Percentiles rank a stretch among this genome's conserved stretches.
These are phyloP conservation scores for Sphaerophoria taeniata DNA, from an alignment of 2,888 invertebrate species.

Conservation along the genomic window DNA sequence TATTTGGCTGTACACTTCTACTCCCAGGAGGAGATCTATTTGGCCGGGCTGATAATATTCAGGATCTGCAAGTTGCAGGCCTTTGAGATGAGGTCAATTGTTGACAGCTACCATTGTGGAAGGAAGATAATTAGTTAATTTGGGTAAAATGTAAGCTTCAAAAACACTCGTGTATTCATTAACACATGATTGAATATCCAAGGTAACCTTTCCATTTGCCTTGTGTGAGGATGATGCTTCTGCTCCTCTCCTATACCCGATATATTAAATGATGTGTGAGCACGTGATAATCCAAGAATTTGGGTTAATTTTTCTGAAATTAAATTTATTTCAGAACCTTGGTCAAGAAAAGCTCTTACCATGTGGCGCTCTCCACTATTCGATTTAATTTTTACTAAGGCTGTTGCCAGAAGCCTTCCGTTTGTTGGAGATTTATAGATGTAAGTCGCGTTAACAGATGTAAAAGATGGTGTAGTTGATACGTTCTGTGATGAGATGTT, in stretches of 20 bases:
- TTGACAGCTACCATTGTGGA: conserved; percentile 17
- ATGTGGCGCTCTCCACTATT: conserved; percentile 12
- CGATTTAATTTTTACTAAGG: conserved; percentile 31
- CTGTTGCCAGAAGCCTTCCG: conserved; percentile 33
- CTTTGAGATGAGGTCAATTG: conserved; percentile 33
- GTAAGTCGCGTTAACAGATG: conserved; percentile 20
- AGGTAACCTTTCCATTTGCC: conserved; percentile 27
- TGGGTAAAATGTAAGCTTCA: conserved; percentile 27
- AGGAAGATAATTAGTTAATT: conserved; percentile 28
- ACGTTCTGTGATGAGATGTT: not conserved
- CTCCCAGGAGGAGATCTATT: conserved; percentile 31
- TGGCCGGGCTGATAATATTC: conserved; percentile 35
- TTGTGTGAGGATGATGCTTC: too few relatives aligned
- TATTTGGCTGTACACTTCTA: conserved; percentile 30
- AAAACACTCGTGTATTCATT: conserved; percentile 21
- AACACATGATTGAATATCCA: conserved; percentile 25
- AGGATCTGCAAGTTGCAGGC: conserved; percentile 29
- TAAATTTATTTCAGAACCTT: conserved; percentile 37
- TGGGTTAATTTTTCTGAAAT: conserved; percentile 23
- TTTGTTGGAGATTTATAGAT: conserved; percentile 24
- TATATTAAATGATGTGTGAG: too few relatives aligned
- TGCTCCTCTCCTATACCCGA: too few relatives aligned
- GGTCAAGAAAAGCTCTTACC: conserved; percentile 33
- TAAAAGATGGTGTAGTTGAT: not conserved
- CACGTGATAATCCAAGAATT: too few relatives aligned